Conservation (phyloP, 2,797 vertebrate genomes). For the Coccyzus lansbergi region DNA sequence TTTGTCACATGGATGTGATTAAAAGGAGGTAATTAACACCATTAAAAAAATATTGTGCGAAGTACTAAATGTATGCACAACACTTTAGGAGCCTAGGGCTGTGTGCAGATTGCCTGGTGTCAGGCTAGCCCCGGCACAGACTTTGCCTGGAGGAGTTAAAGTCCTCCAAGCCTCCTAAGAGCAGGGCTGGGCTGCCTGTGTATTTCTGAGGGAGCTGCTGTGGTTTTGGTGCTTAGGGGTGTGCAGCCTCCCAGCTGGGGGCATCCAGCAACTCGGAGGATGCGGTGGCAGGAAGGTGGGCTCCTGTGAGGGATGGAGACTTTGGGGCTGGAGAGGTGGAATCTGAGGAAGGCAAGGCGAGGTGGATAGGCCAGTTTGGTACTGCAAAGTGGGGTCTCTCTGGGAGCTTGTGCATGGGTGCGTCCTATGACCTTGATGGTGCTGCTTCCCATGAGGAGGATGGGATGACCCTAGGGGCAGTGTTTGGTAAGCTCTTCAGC, state of each 20-base stretch:
- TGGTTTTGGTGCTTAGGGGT: background rate
- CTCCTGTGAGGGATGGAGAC: background rate
- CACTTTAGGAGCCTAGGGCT: constrained; percentile 26
- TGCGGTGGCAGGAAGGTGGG: background rate
- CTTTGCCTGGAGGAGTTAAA: background rate
- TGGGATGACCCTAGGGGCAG: background rate
- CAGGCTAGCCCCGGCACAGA: background rate
- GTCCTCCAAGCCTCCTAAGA: background rate
- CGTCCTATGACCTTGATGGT: fast-evolving
- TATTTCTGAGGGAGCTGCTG: fast-evolving
- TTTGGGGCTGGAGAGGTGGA: background rate
- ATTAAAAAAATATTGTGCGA: background rate
- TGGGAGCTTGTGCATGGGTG: fast-evolving
- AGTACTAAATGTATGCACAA: background rate
- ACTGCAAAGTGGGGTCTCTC: background rate
- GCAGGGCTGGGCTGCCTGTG: fast-evolving
- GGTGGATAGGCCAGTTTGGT: background rate
- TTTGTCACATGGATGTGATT: background rate
- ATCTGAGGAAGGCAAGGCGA: background rate
- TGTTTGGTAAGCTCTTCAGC: background rate
- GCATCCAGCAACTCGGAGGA: background rate
- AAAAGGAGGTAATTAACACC: background rate
- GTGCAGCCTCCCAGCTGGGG: background rate
- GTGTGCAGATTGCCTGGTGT: background rate
- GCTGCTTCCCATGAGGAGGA: background rate